Percentiles rank a stretch among this genome's conserved stretches.
These are phyloP conservation scores for Scatophagus argus DNA, from an alignment of 2,113 vertebrate genomes.

Conservation along the genomic window DNA sequence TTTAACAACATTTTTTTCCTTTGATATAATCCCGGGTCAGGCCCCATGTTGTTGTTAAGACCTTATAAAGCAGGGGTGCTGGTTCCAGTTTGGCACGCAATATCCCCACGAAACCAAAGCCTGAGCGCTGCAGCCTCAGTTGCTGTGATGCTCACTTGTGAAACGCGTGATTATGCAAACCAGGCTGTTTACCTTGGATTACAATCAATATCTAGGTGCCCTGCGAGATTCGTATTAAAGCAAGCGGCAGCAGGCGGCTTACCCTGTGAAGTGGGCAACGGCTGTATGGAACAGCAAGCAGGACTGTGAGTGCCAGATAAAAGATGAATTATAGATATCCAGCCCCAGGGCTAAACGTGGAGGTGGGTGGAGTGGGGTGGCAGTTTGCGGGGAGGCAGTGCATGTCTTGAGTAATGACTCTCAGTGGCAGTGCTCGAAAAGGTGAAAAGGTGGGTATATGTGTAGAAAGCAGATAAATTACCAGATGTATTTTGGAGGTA, in stretches of 20 bases:
- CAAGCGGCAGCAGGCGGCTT: conserved; percentile 59
- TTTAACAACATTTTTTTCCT: conserved; percentile 53
- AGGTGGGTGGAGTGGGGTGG: conserved; percentile 42
- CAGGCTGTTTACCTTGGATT: conserved; percentile 79
- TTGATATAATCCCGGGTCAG: conserved; percentile 65
- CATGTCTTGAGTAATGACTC: conserved; percentile 71
- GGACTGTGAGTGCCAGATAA: conserved; percentile 79
- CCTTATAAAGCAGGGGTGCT: conserved; percentile 53
- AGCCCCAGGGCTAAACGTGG: conserved; percentile 72
- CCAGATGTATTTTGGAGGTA: conserved; percentile 39
- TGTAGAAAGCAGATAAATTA: conserved; percentile 62
- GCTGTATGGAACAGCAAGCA: conserved; percentile 66
- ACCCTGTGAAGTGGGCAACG: conserved; percentile 76
- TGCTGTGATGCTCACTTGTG: conserved; percentile 39
- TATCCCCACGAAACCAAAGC: conserved; percentile 59
- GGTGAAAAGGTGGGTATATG: conserved; percentile 59
- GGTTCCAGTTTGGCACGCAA: conserved; percentile 59
- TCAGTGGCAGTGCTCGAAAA: conserved; percentile 54
- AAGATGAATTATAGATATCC: conserved; percentile 83
- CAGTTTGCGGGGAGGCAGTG: conserved; percentile 7
- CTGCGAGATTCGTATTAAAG: conserved; percentile 72
- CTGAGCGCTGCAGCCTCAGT: conserved; percentile 9
- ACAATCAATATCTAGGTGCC: conserved; percentile 72
- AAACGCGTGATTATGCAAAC: conserved; percentile 73
- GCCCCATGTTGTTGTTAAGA: conserved; percentile 63